Base-by-base conservation (phyloP, 2,797 vertebrate genomes). In the Mormyrops attenuatus region DNA sequence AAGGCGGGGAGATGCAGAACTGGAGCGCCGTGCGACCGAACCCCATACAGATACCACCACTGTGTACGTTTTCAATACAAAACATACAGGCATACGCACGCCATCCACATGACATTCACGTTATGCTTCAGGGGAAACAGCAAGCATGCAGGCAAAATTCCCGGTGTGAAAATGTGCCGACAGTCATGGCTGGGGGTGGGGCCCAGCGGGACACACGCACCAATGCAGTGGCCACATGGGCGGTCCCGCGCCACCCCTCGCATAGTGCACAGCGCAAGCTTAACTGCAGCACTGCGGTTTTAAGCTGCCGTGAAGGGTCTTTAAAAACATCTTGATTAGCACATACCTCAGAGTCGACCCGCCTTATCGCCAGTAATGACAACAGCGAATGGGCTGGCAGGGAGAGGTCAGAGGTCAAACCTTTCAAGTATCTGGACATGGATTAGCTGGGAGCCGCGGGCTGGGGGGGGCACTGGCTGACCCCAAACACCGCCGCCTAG, bases 371-470 rank as follows among this genome's bases (percentile, higher is more conserved):
- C 41, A 69, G 44, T n/a, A 50, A 63, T 50, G 82, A 66, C 60
- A 73, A 49, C 53, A 5, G 44, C 3, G 26, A 73, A 57, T 34
- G 63, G 44, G 55, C 53, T 26, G 38, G 63, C n/a, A 57, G 53
- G 80, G 13, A 49, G 49, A 86, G 82, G 55, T 89, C 82, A 52
- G 60, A 85, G 89, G 82, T 85, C 38, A 89, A 69, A 89, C 44
- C 53, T 85, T 89, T 52, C 49, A 86, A 89, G 44, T 69, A 86
- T 89, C 89, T 52, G 57, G 57, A 89, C 30, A 53, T n/a, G 47
- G 84, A 86, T 89, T 86, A 85, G 57, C 47, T 52, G 63, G 30
- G 55, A 85, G 73, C 17, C 7, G 15, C 47, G 41, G 41, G 77
- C 13, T 13, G 30, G 44, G 30, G 82, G 7, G 41, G 9, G 30